These are phyloP conservation scores for Holacanthus passer DNA, from an alignment of 2,113 vertebrate genomes.

Conservation along the genomic window DNA sequence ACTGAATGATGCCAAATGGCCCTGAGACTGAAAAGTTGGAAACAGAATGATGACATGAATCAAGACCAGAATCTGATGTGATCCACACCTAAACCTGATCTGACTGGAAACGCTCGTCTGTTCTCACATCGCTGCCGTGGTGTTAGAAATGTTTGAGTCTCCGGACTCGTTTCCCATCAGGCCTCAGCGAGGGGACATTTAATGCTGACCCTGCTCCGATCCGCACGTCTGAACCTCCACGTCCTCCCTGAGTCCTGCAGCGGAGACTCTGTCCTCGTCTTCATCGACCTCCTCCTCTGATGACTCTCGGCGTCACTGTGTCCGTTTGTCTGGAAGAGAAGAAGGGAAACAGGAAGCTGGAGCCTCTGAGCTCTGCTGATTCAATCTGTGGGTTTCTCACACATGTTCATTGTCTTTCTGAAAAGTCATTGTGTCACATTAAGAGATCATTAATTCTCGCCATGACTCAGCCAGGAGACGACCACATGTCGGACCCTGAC, in stretches of 20 bases:
- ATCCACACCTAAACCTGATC: accelerated
- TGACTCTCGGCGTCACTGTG: no score
- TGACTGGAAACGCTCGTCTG: background rate
- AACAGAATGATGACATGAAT: background rate
- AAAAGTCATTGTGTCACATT: background rate
- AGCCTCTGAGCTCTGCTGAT: no score
- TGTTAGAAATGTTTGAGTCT: background rate
- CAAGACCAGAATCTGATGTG: background rate
- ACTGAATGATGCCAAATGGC: conserved; percentile 52
- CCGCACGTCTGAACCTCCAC: background rate
- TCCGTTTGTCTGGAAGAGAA: no score
- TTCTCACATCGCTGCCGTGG: background rate
- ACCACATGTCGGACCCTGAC: background rate
- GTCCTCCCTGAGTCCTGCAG: background rate
- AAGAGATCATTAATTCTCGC: no score
- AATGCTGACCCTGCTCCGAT: background rate
- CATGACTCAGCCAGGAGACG: background rate
- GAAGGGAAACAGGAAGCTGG: no score
- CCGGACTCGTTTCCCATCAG: conserved; percentile 4
- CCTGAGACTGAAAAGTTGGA: conserved; percentile 48
- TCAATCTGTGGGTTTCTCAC: no score
- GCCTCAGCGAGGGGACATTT: background rate
- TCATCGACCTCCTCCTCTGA: conserved; percentile 17
- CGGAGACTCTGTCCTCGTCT: background rate
- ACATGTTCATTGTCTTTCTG: no score